Conservation (phyloP, 2,888 invertebrate species). For the Eristalis pertinax region DNA sequence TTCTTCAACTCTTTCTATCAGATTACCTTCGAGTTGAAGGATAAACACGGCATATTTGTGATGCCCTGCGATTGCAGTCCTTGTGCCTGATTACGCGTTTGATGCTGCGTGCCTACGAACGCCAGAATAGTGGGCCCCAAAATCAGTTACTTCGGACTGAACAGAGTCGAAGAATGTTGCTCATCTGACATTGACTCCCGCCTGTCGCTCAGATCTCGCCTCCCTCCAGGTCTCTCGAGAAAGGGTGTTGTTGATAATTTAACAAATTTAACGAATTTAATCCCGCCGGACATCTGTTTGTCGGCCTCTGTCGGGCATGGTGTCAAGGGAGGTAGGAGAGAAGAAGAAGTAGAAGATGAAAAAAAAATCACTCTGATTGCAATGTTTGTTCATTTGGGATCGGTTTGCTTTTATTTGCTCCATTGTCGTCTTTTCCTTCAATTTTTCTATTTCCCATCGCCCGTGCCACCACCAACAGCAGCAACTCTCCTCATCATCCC, state of each 20-base stretch:
- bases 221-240: slow-evolving; percentile 1
- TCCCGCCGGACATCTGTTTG: slow-evolving; percentile 1
- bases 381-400: slow-evolving; percentile 72
- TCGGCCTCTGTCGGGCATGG: neutral
- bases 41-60: neutral
- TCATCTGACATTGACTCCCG: slow-evolving; percentile 27
- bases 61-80: neutral
- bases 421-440: slow-evolving; percentile 41
- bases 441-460: slow-evolving; percentile 10
- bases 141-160: too few species aligned
- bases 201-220: neutral
- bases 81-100: too few species aligned
- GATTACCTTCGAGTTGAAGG: slow-evolving; percentile 47
- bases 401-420: slow-evolving; percentile 70
- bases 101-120: neutral
- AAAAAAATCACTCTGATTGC: slow-evolving; percentile 55
- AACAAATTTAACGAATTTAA: slow-evolving; percentile 60
- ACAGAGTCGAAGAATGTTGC: neutral
- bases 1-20: slow-evolving; percentile 30
- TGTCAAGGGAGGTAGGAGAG: too few species aligned
- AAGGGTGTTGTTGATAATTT: slow-evolving; percentile 28
- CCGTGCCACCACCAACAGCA: slow-evolving; percentile 17
- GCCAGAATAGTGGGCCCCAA: too few species aligned
- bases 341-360: neutral
- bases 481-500: slow-evolving; percentile 2